Percentiles rank a stretch among this genome's conserved stretches.
Conservation (phyloP, 1,140 invertebrate genomes). For the Trypoxylus dichotomus region DNA sequence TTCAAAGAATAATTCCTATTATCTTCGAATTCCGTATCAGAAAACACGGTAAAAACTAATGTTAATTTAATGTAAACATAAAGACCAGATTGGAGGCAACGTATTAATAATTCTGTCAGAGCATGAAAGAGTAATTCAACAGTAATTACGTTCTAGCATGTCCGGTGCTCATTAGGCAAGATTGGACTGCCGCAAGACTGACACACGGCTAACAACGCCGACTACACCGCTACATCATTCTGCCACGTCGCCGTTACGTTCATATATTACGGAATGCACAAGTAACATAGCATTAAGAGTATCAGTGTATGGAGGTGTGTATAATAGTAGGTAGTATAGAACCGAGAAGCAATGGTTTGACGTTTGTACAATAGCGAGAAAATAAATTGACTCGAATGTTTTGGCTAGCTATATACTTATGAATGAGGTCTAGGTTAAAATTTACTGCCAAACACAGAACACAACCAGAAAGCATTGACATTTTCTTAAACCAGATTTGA, state of each 20-base stretch:
- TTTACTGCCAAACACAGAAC: no score
- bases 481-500: no score
- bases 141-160: constrained; percentile 42
- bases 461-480: no score
- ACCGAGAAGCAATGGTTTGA: no score
- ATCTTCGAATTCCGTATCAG: neutral
- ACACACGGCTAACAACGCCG: neutral
- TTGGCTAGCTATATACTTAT: no score
- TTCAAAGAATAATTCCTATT: neutral
- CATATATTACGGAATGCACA: neutral
- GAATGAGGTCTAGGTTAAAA: no score
- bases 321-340: no score
- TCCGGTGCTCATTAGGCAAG: constrained; percentile 36
- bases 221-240: neutral
- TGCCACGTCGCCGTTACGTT: neutral
- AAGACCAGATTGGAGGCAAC: constrained; percentile 38
- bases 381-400: no score
- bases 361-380: no score
- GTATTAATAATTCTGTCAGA: constrained; percentile 44
- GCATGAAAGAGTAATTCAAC: constrained; percentile 42
- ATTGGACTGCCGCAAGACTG: constrained; percentile 5
- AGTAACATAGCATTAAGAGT: neutral
- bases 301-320: neutral
- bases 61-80: constrained; percentile 45
- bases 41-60: constrained; percentile 33